These are phyloP conservation scores for Drosophila siamana DNA, from an alignment of 2,888 invertebrate genomes.

Conservation along the genomic window DNA sequence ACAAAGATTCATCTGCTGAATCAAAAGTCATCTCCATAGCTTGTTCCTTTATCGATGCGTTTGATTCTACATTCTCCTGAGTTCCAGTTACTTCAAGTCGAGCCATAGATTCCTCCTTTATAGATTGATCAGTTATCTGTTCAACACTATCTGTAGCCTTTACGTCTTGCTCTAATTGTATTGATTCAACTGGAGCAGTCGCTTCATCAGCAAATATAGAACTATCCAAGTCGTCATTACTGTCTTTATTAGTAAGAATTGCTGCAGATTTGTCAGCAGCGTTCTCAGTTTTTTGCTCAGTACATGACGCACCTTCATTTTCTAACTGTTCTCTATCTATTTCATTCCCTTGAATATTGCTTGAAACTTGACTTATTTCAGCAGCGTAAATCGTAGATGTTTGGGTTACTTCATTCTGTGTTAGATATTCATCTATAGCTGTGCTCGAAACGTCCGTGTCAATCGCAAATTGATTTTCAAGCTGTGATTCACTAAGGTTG, in stretches of 20 bases:
- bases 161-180: neutral
- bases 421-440: neutral
- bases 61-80: neutral
- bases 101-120: neutral
- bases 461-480: conserved; percentile 15
- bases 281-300: neutral
- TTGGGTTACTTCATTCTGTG: neutral
- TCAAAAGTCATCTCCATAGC: neutral
- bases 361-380: conserved; percentile 2
- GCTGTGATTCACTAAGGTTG: neutral
- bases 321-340: conserved; percentile 7
- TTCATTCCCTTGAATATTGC: neutral
- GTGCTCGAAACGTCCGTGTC: conserved; percentile 14
- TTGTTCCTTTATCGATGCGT: neutral
- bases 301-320: neutral
- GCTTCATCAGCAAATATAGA: neutral
- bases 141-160: neutral
- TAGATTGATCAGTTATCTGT: neutral
- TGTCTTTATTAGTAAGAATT: neutral
- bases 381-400: conserved; percentile 25
- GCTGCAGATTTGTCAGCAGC: neutral
- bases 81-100: neutral
- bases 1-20: neutral
- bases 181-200: neutral
- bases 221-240: neutral